phyloP scores from a whole-genome alignment of 2,797 vertebrate species.

The Bovichtus diacanthus region DNA sequence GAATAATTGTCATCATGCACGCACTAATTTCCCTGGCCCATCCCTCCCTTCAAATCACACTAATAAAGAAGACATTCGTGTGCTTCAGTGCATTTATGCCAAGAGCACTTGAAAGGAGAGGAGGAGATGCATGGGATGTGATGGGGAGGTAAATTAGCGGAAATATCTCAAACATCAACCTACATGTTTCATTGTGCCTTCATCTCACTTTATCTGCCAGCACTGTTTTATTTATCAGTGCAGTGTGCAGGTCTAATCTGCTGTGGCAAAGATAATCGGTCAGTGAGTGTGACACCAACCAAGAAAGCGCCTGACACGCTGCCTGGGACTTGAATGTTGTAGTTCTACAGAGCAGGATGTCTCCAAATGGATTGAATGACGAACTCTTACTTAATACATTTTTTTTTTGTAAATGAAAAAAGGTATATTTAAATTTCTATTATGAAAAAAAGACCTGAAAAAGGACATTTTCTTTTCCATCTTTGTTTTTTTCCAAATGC shows the following conservation, averaged over 20 bases:
- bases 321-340: constrained; percentile 6
- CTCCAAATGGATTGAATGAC: not conserved
- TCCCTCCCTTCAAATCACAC: constrained; percentile 4
- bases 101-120: constrained; percentile 4
- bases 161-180: constrained; percentile 26
- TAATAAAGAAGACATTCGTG: not conserved
- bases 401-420: no score
- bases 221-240: constrained; percentile 19
- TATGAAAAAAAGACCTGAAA: not conserved
- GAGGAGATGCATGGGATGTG: constrained; percentile 3
- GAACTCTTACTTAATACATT: not conserved
- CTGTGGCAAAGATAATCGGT: not conserved
- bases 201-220: constrained; percentile 14
- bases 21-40: not conserved
- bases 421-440: no score
- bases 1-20: constrained; percentile 20
- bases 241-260: constrained; percentile 23
- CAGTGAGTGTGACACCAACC: not conserved
- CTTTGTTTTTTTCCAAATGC: no score
- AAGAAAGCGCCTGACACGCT: not conserved
- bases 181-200: constrained; percentile 4
- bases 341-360: constrained; percentile 3
- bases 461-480: not conserved
- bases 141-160: constrained; percentile 9
- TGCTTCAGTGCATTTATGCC: constrained; percentile 22